Percentiles rank a stretch among this genome's conserved stretches.
These are phyloP conservation scores for Caenorhabditis zanzibari DNA, from an alignment of 2,888 invertebrate genomes.

Conservation along the genomic window DNA sequence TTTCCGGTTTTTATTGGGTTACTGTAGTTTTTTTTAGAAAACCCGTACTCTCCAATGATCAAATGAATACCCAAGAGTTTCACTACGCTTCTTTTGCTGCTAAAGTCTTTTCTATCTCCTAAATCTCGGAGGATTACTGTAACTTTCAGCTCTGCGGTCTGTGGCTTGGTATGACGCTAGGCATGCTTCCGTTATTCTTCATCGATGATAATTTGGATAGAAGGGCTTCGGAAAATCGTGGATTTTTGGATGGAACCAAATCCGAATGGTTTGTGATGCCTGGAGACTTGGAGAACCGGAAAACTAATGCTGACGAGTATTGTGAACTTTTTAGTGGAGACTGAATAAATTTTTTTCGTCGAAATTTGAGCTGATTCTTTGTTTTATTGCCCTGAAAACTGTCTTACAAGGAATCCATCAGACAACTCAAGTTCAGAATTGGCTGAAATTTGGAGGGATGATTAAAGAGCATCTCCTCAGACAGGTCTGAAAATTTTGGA, in stretches of 20 bases:
- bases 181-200: slow-evolving; percentile 62
- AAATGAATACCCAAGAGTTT: slow-evolving; percentile 59
- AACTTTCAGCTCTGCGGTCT: slow-evolving; percentile 52
- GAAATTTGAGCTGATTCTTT: neutral
- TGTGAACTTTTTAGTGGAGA: slow-evolving; percentile 35
- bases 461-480: no score
- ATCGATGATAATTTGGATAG: slow-evolving; percentile 59
- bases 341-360: neutral
- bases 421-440: no score
- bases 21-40: slow-evolving; percentile 43
- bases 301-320: slow-evolving; percentile 29
- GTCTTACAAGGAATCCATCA: no score
- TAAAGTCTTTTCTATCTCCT: slow-evolving; percentile 16
- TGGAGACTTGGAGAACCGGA: neutral
- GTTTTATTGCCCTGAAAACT: neutral
- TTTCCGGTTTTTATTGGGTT: neutral
- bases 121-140: no score
- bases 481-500: no score
- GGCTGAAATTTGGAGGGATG: no score
- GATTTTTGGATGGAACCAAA: slow-evolving; percentile 3
- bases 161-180: slow-evolving; percentile 56
- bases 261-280: slow-evolving; percentile 26
- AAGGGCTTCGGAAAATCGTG: slow-evolving; percentile 14
- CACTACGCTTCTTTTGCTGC: slow-evolving; percentile 26
- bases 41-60: slow-evolving; percentile 53